Evolutionary conservation across 2,888 invertebrate species (phyloP).

Genomic region (Euspilapteryx auroguttella): DNA sequence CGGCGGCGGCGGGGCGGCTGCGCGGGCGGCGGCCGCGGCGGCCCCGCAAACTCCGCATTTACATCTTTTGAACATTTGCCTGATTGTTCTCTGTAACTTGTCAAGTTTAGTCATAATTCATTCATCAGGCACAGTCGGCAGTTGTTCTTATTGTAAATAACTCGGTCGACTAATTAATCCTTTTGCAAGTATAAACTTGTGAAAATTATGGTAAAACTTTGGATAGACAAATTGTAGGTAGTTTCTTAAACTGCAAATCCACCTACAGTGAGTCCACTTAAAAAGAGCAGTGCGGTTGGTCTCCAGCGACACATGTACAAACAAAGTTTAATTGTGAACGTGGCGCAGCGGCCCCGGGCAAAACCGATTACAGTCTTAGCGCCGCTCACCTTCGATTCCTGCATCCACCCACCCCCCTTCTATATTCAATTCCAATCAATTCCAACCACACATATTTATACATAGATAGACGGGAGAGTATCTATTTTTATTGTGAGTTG

Average conservation of each 20-base stretch:
- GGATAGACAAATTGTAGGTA: too few relatives aligned
- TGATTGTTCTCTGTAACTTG: conserved; percentile 10
- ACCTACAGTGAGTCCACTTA: conserved; percentile 37
- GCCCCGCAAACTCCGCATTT: conserved; percentile 25
- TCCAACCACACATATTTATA: conserved; percentile 52
- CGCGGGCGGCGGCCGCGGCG: too few relatives aligned
- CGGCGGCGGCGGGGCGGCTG: too few relatives aligned
- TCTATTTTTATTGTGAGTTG: conserved; percentile 57
- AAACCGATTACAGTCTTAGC: conserved; percentile 62
- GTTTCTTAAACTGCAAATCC: conserved; percentile 55
- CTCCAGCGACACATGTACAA: conserved; percentile 59
- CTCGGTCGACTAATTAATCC: too few relatives aligned
- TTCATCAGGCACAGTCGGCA: conserved; percentile 1
- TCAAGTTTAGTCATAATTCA: conserved; percentile 5
- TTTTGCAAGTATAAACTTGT: too few relatives aligned
- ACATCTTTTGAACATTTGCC: conserved; percentile 34
- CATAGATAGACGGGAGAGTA: conserved; percentile 38
- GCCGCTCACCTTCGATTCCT: conserved; percentile 54
- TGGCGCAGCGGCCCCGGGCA: conserved; percentile 32
- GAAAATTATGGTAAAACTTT: too few relatives aligned
- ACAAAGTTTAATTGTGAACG: conserved; percentile 60
- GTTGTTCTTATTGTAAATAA: too few relatives aligned
- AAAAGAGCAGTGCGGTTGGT: conserved; percentile 58
- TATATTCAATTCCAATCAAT: conserved; percentile 62
- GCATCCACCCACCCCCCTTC: conserved; percentile 28